Percentiles rank a stretch among this genome's conserved stretches.
Conservation (phyloP, 1,140 invertebrate species). For the Euura lappo region DNA sequence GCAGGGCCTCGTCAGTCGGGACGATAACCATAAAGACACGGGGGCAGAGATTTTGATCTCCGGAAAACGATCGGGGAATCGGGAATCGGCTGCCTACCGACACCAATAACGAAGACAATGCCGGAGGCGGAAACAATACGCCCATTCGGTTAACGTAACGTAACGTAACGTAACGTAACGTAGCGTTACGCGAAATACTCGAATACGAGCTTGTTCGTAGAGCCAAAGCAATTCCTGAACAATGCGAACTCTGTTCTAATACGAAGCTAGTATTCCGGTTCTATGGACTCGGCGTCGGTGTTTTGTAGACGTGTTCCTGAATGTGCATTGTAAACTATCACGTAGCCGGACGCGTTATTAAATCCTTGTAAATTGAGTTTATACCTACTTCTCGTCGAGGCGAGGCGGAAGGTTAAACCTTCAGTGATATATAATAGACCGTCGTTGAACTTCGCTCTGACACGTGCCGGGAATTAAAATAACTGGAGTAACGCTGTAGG, state of each 20-base stretch:
- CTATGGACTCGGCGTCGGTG: too few relatives aligned
- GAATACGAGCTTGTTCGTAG: too few relatives aligned
- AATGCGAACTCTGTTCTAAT: background rate
- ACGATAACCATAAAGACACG: background rate
- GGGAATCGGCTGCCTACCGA: background rate
- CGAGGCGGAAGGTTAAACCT: background rate
- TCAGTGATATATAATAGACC: background rate
- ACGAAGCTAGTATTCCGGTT: background rate
- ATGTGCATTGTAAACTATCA: too few relatives aligned
- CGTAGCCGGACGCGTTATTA: too few relatives aligned
- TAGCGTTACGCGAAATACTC: too few relatives aligned
- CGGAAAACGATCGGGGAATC: too few relatives aligned
- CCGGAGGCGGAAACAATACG: background rate
- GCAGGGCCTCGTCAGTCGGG: background rate
- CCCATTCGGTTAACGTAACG: background rate
- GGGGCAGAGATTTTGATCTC: too few relatives aligned
- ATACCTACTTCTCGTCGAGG: too few relatives aligned
- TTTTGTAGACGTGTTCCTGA: too few relatives aligned
- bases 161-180: background rate
- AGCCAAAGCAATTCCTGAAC: background rate
- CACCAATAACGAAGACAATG: slow-evolving; percentile 2
- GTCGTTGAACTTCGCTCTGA: background rate
- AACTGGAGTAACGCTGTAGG: background rate
- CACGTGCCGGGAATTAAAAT: background rate
- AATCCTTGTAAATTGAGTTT: too few relatives aligned